phyloP scores from a whole-genome alignment of 64 coral and sea anemone genomes.

The Acropora yongei region DNA sequence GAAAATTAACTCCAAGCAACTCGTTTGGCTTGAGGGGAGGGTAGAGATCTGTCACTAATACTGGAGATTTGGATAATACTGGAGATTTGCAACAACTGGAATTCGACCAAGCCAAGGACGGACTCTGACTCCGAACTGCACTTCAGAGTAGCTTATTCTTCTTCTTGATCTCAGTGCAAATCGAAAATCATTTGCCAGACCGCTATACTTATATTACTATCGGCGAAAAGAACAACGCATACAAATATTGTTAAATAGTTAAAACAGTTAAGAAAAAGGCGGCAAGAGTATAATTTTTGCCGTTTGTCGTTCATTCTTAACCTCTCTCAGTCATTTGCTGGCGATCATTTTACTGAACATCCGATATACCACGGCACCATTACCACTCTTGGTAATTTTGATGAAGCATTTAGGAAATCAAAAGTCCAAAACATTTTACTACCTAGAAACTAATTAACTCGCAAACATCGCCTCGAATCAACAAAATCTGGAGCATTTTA shows the following conservation, averaged over 20 bases:
- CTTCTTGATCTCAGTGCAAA: background rate
- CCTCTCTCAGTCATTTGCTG: background rate
- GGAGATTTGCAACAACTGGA: background rate
- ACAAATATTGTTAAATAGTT: background rate
- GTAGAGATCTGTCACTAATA: background rate
- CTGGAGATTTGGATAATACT: background rate
- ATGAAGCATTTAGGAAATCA: background rate
- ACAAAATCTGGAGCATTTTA: background rate
- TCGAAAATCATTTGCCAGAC: background rate
- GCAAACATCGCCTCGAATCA: conserved; percentile 2
- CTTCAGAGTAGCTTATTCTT: background rate
- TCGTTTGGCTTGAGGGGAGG: background rate
- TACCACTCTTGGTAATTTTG: background rate
- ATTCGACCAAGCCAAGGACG: background rate
- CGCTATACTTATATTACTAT: conserved; percentile 1
- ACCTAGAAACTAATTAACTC: background rate
- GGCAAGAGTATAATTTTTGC: background rate
- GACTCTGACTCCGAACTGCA: background rate
- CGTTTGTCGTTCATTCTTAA: conserved; percentile 3
- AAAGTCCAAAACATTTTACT: background rate
- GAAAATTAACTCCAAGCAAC: background rate
- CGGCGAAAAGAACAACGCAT: background rate
- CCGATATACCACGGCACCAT: background rate
- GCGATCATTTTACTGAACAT: background rate
- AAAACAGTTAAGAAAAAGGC: background rate